A percentile compares a stretch with the other conserved stretches of the same genome.
Conservation (phyloP, 2,888 invertebrate genomes). For the Sicus ferrugineus region DNA sequence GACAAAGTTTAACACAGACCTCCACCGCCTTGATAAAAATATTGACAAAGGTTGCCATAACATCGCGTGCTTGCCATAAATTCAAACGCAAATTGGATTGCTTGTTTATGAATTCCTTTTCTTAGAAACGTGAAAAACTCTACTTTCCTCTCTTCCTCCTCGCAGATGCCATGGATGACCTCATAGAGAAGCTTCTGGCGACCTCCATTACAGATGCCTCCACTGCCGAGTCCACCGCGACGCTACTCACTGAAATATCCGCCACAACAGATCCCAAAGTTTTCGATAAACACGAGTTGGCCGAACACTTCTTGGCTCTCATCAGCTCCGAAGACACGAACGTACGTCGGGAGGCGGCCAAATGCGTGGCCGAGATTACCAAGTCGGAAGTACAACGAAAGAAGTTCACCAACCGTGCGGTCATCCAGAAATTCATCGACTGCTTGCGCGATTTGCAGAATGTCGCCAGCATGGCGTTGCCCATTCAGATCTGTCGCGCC, state of each 20-base stretch:
- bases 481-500: constrained; percentile 81
- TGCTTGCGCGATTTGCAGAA: constrained; percentile 64
- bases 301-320: constrained; percentile 58
- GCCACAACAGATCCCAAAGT: constrained; percentile 61
- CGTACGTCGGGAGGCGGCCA: constrained; percentile 69
- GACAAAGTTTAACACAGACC: no score
- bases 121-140: background rate
- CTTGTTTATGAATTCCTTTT: background rate
- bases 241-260: constrained; percentile 58
- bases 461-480: constrained; percentile 65
- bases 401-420: constrained; percentile 71
- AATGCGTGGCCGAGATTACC: constrained; percentile 82
- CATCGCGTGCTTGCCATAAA: no score
- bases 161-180: constrained; percentile 62
- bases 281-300: constrained; percentile 61
- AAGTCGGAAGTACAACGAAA: constrained; percentile 80
- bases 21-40: no score
- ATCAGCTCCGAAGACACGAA: constrained; percentile 62
- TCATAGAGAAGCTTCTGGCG: constrained; percentile 60
- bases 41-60: no score
- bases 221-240: constrained; percentile 48
- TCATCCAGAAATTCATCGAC: constrained; percentile 70
- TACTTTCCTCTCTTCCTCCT: constrained; percentile 1
- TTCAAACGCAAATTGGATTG: background rate
- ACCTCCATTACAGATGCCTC: constrained; percentile 49